Evolutionary conservation across 1,140 invertebrate species (phyloP), one percentile per base, ranked within the genome.

Genomic region (Druon quercuslanigerum): DNA sequence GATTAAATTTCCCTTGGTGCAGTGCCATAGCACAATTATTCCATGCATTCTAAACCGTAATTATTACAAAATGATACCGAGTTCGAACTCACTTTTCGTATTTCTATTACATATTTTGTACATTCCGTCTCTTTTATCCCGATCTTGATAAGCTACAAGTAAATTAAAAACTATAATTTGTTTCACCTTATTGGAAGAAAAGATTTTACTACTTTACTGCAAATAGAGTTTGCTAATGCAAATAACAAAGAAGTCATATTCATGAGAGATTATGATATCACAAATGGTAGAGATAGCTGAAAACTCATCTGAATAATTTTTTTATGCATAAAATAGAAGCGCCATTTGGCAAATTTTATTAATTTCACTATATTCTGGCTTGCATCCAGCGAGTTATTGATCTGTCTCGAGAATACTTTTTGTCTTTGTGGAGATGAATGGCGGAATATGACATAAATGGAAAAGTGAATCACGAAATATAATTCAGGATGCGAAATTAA

Each of bases 311-410:
- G 70, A 85, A 87, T 78, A 85, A 80, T 66, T 79, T 74, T 83
- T 76, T 86, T 85, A 79, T 73, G 77, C 76, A 72, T 20, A 66
- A 25, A 33, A 14, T 70, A 72, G 54, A 72, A 77, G 46, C 57
- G 82, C 78, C 80, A 83, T 80, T 87, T 86, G 87, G 84, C 83
- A 84, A 88, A 87, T 88, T 88, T 87, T 87, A 88, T 88, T 85
- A 88, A 88, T 89, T 87, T 86, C 74, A 77, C 80, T 83, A 85
- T 87, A 86, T 87, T 83, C 78, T 88, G 88, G 86, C 85, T n/a
- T 51, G n/a, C 40, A 33, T 83, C 86, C 87, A 87, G 80, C 76
- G 20, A 74, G 76, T 78, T 78, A 78, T 74, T 66, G 72, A 76
- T 66, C 60, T n/a, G 20, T 14, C 20, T 20, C 20, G 33, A 60